Evolutionary conservation across 2,888 invertebrate genomes (phyloP), one percentile per base, ranked within the genome.

Genomic region (Cynaeus angustus): DNA sequence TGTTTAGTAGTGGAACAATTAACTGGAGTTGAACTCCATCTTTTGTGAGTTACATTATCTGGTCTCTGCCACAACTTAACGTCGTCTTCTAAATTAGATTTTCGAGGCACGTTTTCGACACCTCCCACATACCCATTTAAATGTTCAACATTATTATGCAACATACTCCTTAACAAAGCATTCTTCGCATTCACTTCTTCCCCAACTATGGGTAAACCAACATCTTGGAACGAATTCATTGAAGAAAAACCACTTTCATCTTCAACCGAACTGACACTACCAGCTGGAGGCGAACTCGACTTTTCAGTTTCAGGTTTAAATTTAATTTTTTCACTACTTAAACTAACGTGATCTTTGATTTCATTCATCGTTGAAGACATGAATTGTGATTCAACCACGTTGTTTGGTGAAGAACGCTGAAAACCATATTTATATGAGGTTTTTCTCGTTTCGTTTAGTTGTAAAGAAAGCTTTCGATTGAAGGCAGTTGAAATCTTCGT

Each of bases 241-340:
- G 94, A 94, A 9, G 94, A 94, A 84, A 94, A 94, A 26, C 94
- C 94, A 81, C 94, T 94, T 83, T 94, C 94, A 78, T 94, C 94
- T 82, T 94, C 94, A 7, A 86, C 86, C 0, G 85, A 85, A 73
- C 84, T 83, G 9, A 84, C 79, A 69, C 83, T 84, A 6, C 80
- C 80, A 30, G 75, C 82, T 65, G 75, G 74, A 0, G 79, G 76
- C 5, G 78, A 77, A 59, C 53, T 75, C 0, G 77, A 74, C 37
- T 78, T 78, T 28, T 79, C 79, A 5, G 72, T 37, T 13, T 64
- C 65, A 2, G 21, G 16, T 38, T 70, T 69, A 14, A 56, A 56
- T 26, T 48, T 66, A 7, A 13, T 8, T 56, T 52, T 52, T 8
- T 38, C 58, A 26, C 50, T 69, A 30, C 46, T n/a, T 26, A 48